Evolutionary conservation across 92 coral and sea anemone genomes (phyloP), one percentile per base, ranked within the genome.

Genomic region (Heliopora coerulea): DNA sequence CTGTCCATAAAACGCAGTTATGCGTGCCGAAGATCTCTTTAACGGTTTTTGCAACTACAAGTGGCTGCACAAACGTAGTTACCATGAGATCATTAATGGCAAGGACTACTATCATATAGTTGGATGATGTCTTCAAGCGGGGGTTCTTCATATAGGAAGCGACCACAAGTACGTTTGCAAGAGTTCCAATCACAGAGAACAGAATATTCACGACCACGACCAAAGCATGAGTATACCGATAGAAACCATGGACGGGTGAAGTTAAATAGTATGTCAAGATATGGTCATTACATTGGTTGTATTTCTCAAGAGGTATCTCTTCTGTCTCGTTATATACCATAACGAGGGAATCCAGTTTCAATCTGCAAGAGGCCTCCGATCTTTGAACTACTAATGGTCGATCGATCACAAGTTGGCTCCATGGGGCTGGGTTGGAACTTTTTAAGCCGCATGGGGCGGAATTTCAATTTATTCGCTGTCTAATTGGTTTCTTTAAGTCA

Each of bases 81-180:
- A 67, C 37, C 37, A 67, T 44, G 7, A 26, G 32, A 27, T 44
- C 59, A 19, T 11, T 35, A 14, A 49, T 0, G 0, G 74, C 74
- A 3, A 49, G 41, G 46, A 31, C 57, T 8, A 67, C 58, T 28
- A 67, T 40, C 5, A 67, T 13, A 18, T 40, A 14, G 23, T 49
- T 67, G 17, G 34, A 67, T 10, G 74, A 44, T 14, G 59, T 67
- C 50, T 35, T 13, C 10, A 67, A 46, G 46, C 59, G 74, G 26
- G 14, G 42, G 74, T 67, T 46, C 24, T 1, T 67, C 18, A 67
- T 24, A 49, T 44, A 46, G 3, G 59, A 11, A 8, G 28, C 58
- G 24, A 46, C 24, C 5, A 67, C 30, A 17, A 67, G 40, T 11
- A 67, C 3, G 74, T 67, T 46, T 3, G 50, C 26, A 3, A 67